Evolutionary conservation across 1,140 invertebrate species (phyloP), one percentile per base, ranked within the genome.

Genomic region (Lepidurus couesii): DNA sequence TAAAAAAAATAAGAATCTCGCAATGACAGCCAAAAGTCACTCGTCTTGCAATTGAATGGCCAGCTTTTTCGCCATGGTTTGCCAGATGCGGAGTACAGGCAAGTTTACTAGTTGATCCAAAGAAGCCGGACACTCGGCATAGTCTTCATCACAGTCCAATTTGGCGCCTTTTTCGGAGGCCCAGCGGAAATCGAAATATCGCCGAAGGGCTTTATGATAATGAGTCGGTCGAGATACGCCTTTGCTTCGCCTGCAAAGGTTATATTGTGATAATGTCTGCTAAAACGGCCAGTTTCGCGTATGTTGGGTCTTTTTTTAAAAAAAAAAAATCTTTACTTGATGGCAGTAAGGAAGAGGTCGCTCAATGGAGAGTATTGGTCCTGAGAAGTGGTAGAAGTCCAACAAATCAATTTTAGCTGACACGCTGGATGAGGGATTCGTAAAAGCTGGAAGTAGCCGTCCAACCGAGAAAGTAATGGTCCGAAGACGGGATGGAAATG

Each of bases 391-490:
- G 34, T 34, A 34, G 34, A 34, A 34, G 79, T 44, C 43, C 47
- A 53, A 45, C 79, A 80, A 45, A 73, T n/a, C 42, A 80, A 65
- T 74, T 74, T 45, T 34, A 44, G 75, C 26, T 74, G 79, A 11
- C 79, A 80, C 42, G 44, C 16, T 10, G 74, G 26, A 16, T 78
- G 26, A 9, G 44, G 73, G 42, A 80, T 77, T 21, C 73, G 42
- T 44, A 80, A 43, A 8, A 80, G 75, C n/a, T 65, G 44, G 44
- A 77, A 80, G 73, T 80, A 80, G 9, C 75, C 79, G 5, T 80
- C 79, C 10, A 80, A n/a, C 16, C 79, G 79, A 26, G 79, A 80
- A 21, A 80, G 73, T 76, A 80, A 44, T 7, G 79, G 79, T 43
- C 79, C 79, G 26, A 74, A 80, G 73, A 78, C 42, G 1, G 44